These are phyloP conservation scores for Hemiscyllium ocellatum DNA, from an alignment of 2,113 vertebrate genomes.

Conservation along the genomic window DNA sequence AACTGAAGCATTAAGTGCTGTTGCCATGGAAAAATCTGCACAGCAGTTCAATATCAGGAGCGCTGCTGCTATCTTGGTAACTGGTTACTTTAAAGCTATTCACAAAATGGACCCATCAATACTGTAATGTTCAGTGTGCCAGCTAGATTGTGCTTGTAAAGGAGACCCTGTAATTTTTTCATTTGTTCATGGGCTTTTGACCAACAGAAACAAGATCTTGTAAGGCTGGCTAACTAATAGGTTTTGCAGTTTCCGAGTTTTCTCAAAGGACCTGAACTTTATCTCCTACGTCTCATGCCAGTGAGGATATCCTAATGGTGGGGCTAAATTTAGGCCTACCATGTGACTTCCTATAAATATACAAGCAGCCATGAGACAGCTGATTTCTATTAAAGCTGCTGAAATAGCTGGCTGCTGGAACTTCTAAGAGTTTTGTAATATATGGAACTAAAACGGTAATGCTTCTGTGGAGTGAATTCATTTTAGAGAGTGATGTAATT, in stretches of 20 bases:
- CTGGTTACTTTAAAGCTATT: background rate
- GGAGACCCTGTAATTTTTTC: background rate
- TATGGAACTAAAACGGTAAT: background rate
- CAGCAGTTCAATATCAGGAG: background rate
- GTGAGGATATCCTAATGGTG: conserved; percentile 38
- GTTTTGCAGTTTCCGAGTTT: background rate
- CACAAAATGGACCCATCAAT: background rate
- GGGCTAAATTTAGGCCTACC: conserved; percentile 37
- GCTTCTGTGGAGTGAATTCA: conserved; percentile 18
- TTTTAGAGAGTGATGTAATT: background rate
- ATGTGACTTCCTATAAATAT: conserved; percentile 38
- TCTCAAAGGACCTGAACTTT: background rate
- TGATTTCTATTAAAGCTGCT: conserved; percentile 37
- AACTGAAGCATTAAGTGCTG: background rate
- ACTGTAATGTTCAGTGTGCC: background rate
- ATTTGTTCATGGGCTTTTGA: background rate
- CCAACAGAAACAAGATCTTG: background rate
- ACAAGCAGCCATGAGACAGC: conserved; percentile 37
- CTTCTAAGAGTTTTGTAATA: background rate
- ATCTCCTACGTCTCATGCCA: conserved; percentile 26
- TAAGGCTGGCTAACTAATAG: background rate
- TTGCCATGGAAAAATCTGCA: background rate
- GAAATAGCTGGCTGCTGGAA: conserved; percentile 33
- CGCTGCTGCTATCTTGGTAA: background rate
- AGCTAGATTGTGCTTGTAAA: background rate